phyloP scores from a whole-genome alignment of 2,797 vertebrate species.

The Alfaro cultratus region DNA sequence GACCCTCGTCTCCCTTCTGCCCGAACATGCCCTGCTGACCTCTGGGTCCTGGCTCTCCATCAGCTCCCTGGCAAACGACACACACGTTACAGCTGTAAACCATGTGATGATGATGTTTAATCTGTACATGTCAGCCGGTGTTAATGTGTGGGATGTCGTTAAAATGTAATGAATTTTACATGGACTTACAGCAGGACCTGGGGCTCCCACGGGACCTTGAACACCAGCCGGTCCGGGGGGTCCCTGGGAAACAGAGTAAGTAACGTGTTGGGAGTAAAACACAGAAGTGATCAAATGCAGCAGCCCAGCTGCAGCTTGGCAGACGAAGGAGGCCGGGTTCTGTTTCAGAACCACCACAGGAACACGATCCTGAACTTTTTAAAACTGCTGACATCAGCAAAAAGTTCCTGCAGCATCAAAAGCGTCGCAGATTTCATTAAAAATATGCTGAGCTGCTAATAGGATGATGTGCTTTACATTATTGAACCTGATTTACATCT shows the following conservation, averaged over 20 bases:
- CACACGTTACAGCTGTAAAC: neutral
- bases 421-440: neutral
- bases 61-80: constrained; percentile 84
- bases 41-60: constrained; percentile 95
- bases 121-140: neutral
- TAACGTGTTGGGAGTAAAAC: neutral
- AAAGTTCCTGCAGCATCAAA: neutral
- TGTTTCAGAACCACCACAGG: neutral
- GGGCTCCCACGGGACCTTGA: constrained; percentile 94
- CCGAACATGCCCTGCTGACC: constrained; percentile 99
- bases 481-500: neutral
- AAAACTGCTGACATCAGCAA: neutral
- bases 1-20: constrained; percentile 97
- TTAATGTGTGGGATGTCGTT: neutral
- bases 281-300: neutral
- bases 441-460: neutral
- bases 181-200: constrained; percentile 95
- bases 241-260: constrained; percentile 81
- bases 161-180: neutral
- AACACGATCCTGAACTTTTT: neutral
- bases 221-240: constrained; percentile 95
- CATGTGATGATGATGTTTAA: constrained; percentile 1
- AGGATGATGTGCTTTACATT: neutral
- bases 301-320: neutral
- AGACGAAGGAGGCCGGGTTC: neutral